Percentiles rank a stretch among this genome's conserved stretches.
Evolutionary conservation across 2,113 vertebrate genomes (phyloP).

Genomic region (Neogobius melanostomus): DNA sequence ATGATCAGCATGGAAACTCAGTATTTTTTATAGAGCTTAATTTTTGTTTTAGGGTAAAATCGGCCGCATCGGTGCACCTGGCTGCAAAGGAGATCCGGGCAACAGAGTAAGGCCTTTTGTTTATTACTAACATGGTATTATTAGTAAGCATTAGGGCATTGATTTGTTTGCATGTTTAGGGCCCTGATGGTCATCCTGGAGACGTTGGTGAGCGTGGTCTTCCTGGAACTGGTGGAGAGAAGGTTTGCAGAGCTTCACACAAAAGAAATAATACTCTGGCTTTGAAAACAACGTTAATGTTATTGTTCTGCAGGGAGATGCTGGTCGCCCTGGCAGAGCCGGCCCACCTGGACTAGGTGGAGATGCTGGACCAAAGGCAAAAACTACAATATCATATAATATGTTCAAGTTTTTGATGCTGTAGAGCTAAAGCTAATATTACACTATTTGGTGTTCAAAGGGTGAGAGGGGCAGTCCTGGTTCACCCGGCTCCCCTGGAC

Average conservation of each 20-base stretch:
- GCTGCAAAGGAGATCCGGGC: slow-evolving; percentile 95
- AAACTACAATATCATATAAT: background rate
- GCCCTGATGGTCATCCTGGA: slow-evolving; percentile 87
- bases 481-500: slow-evolving; percentile 68
- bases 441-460: slow-evolving; percentile 50
- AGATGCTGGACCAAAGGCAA: slow-evolving; percentile 70
- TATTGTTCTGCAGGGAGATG: slow-evolving; percentile 70
- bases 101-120: slow-evolving; percentile 77
- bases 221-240: slow-evolving; percentile 74
- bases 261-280: background rate
- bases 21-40: background rate
- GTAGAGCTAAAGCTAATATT: background rate
- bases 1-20: background rate
- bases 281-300: slow-evolving; percentile 6
- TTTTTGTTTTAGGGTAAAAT: slow-evolving; percentile 83
- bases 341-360: slow-evolving; percentile 62
- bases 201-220: slow-evolving; percentile 83
- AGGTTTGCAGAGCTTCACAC: slow-evolving; percentile 44
- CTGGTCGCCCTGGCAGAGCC: slow-evolving; percentile 73
- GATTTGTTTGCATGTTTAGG: slow-evolving; percentile 70
- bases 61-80: slow-evolving; percentile 91
- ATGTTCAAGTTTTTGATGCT: background rate
- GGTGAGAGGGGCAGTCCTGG: slow-evolving; percentile 76
- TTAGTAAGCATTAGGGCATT: background rate
- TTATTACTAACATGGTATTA: background rate